Evolutionary conservation across 2,113 vertebrate genomes (phyloP).

Genomic region (Polypterus senegalus): DNA sequence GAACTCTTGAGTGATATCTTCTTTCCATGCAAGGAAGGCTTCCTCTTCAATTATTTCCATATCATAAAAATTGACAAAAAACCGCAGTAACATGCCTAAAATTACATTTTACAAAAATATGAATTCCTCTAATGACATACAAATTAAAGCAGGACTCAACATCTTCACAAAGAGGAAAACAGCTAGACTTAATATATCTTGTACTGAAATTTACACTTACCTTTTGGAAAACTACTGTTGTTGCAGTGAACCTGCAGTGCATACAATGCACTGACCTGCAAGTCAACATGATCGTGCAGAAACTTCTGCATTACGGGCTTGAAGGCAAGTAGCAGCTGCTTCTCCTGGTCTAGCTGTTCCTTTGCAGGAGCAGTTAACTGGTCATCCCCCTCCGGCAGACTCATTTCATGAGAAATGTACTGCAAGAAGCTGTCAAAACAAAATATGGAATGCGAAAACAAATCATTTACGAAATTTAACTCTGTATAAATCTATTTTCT

Average conservation of each 20-base stretch:
- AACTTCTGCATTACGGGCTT: constrained; percentile 99
- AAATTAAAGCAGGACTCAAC: background rate
- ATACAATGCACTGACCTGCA: constrained; percentile 93
- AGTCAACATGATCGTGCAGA: constrained; percentile 89
- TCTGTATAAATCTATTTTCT: too few species aligned
- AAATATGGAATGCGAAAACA: background rate
- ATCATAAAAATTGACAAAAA: constrained; percentile 96
- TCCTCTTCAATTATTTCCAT: constrained; percentile 99
- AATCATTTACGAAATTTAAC: too few species aligned
- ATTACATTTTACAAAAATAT: background rate
- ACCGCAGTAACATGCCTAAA: constrained; percentile 91
- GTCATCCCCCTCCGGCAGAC: constrained; percentile 66
- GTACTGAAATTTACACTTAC: constrained; percentile 30
- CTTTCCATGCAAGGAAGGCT: constrained; percentile 97
- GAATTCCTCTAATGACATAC: background rate
- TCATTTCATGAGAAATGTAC: constrained; percentile 91
- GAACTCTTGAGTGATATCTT: constrained; percentile 97
- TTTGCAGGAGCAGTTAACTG: constrained; percentile 78
- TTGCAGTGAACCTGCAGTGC: constrained; percentile 97
- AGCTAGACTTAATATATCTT: too few species aligned
- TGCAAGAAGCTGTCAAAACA: constrained; percentile 75
- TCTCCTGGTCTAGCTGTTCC: constrained; percentile 91
- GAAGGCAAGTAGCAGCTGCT: constrained; percentile 86
- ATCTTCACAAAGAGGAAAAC: too few species aligned
- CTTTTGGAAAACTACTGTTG: constrained; percentile 85